Evolutionary conservation across 92 coral and sea anemone species (phyloP).

Genomic region (Epizoanthus ramosus): DNA sequence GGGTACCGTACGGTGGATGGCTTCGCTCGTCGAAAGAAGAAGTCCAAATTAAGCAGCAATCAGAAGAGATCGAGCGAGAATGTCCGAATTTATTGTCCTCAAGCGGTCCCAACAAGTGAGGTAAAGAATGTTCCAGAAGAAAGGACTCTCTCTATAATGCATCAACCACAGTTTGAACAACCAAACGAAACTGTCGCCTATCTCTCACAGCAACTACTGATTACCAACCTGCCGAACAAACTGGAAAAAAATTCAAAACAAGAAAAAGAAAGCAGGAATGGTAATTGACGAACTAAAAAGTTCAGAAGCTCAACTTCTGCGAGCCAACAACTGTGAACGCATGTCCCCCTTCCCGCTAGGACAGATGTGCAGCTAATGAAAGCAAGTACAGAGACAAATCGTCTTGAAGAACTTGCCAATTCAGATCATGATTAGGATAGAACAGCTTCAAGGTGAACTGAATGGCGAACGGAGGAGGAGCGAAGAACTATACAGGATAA

Average conservation of each 20-base stretch:
- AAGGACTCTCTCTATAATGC: too few relatives aligned
- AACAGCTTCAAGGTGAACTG: background rate
- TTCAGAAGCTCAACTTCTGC: background rate
- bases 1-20: too few relatives aligned
- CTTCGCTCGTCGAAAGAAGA: too few relatives aligned
- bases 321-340: background rate
- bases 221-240: background rate
- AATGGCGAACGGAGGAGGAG: background rate
- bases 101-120: too few relatives aligned
- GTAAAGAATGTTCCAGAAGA: too few relatives aligned
- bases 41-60: too few relatives aligned
- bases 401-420: slow-evolving; percentile 3
- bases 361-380: background rate
- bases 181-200: too few relatives aligned
- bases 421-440: background rate
- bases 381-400: background rate
- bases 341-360: slow-evolving; percentile 9
- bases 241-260: background rate
- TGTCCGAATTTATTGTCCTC: too few relatives aligned
- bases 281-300: background rate
- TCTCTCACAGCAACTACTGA: too few relatives aligned
- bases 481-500: background rate
- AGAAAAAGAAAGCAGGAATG: background rate
- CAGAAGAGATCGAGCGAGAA: too few relatives aligned
- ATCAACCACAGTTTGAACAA: too few relatives aligned